A percentile compares a stretch with the other conserved stretches of the same genome.
phyloP scores from a whole-genome alignment of 2,797 vertebrate genomes.

The Micrastur ruficollis region DNA sequence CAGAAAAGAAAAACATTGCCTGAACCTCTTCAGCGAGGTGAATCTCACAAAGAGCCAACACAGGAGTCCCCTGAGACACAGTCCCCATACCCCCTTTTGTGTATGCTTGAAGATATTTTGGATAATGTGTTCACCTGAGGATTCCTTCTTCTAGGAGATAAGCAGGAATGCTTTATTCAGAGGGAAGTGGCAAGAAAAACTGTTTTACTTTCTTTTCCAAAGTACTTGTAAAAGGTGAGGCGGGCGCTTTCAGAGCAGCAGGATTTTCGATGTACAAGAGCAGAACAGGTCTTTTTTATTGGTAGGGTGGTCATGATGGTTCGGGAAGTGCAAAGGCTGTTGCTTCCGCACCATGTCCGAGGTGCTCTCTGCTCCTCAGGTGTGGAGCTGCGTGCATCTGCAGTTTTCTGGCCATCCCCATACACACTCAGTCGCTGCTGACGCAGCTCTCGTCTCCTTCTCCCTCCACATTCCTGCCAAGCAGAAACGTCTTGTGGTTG shows the following conservation, averaged over 20 bases:
- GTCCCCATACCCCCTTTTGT: not conserved
- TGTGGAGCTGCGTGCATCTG: not conserved
- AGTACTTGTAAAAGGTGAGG: not conserved
- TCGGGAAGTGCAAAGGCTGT: not conserved
- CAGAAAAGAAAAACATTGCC: not conserved
- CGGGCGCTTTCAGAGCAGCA: not conserved
- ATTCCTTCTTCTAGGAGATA: not conserved
- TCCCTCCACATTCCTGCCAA: constrained; percentile 4
- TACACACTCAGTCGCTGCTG: not conserved
- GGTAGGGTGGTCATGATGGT: not conserved
- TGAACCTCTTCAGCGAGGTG: not conserved
- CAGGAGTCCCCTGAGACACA: not conserved
- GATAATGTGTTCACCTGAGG: not conserved
- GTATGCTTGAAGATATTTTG: not conserved
- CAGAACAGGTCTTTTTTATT: not conserved
- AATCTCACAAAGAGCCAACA: not conserved
- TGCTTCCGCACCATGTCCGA: not conserved
- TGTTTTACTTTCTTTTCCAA: not conserved
- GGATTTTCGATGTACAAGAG: not conserved
- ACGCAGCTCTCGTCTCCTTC: not conserved
- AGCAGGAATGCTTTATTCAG: not conserved
- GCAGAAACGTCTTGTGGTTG: constrained; percentile 24
- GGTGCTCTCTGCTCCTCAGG: not conserved
- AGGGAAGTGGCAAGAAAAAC: not conserved
- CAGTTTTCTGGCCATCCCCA: not conserved